A percentile compares a stretch with the other conserved stretches of the same genome.
Conservation (phyloP, 1,140 invertebrate species). For the Cydia strobilella region DNA sequence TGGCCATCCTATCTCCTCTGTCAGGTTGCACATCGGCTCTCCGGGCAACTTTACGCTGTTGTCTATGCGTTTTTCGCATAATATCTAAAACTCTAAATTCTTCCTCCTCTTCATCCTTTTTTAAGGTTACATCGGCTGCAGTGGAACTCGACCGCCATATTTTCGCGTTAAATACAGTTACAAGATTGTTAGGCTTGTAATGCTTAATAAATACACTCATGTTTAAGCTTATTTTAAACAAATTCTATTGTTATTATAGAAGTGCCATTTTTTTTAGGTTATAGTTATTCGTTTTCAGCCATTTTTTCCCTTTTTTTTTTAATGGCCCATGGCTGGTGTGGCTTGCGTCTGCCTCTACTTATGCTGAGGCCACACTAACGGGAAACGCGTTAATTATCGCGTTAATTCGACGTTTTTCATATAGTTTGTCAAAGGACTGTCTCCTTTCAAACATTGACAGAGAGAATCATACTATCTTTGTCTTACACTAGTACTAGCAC, state of each 20-base stretch:
- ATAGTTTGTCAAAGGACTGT: too few relatives aligned
- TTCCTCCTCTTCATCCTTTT: constrained; percentile 65
- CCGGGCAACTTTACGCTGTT: constrained; percentile 50
- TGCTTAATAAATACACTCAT: constrained; percentile 68
- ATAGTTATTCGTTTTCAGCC: constrained; percentile 46
- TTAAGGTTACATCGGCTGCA: constrained; percentile 49
- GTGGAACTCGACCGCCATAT: constrained; percentile 69
- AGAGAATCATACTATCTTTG: too few relatives aligned
- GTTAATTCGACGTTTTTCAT: too few relatives aligned
- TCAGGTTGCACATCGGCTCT: constrained; percentile 65
- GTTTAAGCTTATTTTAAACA: constrained; percentile 45
- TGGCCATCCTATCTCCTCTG: constrained; percentile 67
- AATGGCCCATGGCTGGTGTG: background rate
- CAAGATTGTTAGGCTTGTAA: constrained; percentile 47
- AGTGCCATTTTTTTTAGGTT: constrained; percentile 48
- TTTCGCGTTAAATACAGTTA: constrained; percentile 50
- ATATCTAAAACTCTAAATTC: constrained; percentile 76
- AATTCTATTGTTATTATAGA: constrained; percentile 34
- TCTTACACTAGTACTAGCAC: too few relatives aligned
- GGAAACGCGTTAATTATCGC: too few relatives aligned
- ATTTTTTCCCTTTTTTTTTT: background rate
- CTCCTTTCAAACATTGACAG: too few relatives aligned
- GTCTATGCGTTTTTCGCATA: constrained; percentile 60
- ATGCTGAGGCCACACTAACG: too few relatives aligned
- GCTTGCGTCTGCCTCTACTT: too few relatives aligned